A percentile compares a stretch with the other conserved stretches of the same genome.
These are phyloP conservation scores for Smutsia gigantea DNA, from an alignment of 2,797 vertebrate genomes.

Conservation along the genomic window DNA sequence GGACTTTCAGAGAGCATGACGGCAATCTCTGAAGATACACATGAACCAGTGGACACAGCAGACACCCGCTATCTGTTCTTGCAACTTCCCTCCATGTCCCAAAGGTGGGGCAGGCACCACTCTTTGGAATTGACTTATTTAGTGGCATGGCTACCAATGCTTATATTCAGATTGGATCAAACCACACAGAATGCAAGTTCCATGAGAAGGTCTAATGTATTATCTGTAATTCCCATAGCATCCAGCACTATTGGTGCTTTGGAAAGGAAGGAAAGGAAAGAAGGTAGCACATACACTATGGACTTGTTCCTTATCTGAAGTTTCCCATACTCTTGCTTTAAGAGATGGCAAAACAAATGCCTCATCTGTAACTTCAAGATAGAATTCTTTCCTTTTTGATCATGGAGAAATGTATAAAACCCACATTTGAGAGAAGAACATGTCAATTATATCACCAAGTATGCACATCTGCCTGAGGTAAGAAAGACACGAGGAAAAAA, in stretches of 20 bases:
- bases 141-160: background rate
- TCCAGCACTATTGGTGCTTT: background rate
- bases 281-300: background rate
- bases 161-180: background rate
- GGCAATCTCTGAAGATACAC: background rate
- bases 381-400: slow-evolving; percentile 66
- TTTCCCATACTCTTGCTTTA: slow-evolving; percentile 49
- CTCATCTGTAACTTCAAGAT: slow-evolving; percentile 56
- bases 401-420: slow-evolving; percentile 49
- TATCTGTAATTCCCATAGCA: background rate
- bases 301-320: background rate
- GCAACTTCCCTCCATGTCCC: background rate
- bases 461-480: slow-evolving; percentile 54
- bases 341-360: slow-evolving; percentile 26
- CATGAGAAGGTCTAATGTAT: background rate
- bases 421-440: slow-evolving; percentile 31
- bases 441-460: slow-evolving; percentile 64
- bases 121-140: background rate
- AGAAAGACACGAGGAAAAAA: slow-evolving; percentile 64
- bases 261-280: background rate
- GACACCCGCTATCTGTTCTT: background rate
- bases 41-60: background rate
- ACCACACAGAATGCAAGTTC: background rate
- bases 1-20: background rate
- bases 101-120: background rate